Conservation (phyloP, 2,888 invertebrate species). For the Drosophila gaucha region DNA sequence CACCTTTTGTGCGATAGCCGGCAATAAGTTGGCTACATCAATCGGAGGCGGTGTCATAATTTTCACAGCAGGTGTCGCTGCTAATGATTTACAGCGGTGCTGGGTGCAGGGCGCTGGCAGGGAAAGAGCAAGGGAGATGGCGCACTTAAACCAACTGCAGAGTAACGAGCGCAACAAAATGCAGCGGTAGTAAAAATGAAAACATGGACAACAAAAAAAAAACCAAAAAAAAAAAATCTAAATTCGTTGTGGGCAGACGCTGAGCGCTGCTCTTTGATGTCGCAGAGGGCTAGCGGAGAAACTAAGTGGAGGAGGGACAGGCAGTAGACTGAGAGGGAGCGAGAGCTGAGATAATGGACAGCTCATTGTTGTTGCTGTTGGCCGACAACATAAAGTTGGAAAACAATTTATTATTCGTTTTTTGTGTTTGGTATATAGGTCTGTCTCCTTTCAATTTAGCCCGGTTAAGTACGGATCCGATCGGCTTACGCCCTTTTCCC, state of each 20-base stretch:
- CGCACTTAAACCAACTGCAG: constrained; percentile 21
- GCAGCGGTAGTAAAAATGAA: constrained; percentile 59
- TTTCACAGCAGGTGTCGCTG: constrained; percentile 83
- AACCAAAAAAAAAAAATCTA: constrained; percentile 59
- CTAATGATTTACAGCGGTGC: constrained; percentile 75
- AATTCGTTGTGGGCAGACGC: constrained; percentile 69
- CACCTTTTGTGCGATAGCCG: constrained; percentile 77
- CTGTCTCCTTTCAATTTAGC: constrained; percentile 26
- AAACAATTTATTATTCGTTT: constrained; percentile 82
- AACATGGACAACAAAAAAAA: constrained; percentile 41
- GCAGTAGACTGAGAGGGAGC: constrained; percentile 13
- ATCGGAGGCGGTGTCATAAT: constrained; percentile 83
- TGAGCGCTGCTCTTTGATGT: constrained; percentile 58
- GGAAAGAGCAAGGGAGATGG: constrained; percentile 12
- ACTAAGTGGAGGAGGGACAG: constrained; percentile 4
- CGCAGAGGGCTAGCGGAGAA: constrained; percentile 1
- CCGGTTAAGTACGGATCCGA: constrained; percentile 13
- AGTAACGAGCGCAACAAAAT: constrained; percentile 37
- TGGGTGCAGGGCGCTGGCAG: constrained; percentile 12
- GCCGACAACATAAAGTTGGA: constrained; percentile 58
- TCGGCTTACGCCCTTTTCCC: constrained; percentile 3
- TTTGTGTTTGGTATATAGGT: constrained; percentile 12
- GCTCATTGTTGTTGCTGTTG: constrained; percentile 33
- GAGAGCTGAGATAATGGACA: constrained; percentile 21
- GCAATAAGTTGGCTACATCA: constrained; percentile 79